phyloP scores from a whole-genome alignment of 2,888 invertebrate genomes.

The Morinoia aosen region DNA sequence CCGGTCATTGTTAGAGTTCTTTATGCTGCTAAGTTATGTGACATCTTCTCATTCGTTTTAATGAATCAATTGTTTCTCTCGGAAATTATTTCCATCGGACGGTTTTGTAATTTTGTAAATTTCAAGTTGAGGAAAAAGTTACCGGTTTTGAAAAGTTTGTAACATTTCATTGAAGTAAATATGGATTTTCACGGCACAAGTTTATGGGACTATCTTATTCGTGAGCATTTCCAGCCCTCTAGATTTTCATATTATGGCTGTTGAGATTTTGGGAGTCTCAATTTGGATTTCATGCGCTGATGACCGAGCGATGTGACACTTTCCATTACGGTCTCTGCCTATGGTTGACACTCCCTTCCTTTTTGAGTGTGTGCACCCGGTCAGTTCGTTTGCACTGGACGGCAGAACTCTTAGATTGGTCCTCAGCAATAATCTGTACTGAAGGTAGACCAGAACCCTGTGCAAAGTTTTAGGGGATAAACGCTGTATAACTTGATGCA shows the following conservation, averaged over 20 bases:
- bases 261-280: neutral
- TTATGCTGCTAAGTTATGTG: no score
- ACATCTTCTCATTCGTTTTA: no score
- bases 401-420: neutral
- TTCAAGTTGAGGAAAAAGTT: no score
- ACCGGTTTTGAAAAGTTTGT: neutral
- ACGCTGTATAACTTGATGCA: neutral
- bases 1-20: no score
- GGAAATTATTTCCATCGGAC: no score
- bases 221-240: neutral
- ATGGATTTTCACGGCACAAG: neutral
- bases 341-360: conserved; percentile 35
- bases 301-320: conserved; percentile 12
- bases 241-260: neutral
- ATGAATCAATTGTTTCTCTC: no score
- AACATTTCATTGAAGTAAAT: neutral
- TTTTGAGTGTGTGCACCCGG: neutral
- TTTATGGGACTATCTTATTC: neutral
- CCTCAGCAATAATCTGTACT: neutral
- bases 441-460: neutral
- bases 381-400: neutral
- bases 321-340: conserved; percentile 39
- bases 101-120: no score
- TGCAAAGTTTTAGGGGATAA: neutral
- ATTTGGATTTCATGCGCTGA: neutral